These are phyloP conservation scores for Eufriesea mexicana DNA, from an alignment of 1,140 invertebrate species.

Conservation along the genomic window DNA sequence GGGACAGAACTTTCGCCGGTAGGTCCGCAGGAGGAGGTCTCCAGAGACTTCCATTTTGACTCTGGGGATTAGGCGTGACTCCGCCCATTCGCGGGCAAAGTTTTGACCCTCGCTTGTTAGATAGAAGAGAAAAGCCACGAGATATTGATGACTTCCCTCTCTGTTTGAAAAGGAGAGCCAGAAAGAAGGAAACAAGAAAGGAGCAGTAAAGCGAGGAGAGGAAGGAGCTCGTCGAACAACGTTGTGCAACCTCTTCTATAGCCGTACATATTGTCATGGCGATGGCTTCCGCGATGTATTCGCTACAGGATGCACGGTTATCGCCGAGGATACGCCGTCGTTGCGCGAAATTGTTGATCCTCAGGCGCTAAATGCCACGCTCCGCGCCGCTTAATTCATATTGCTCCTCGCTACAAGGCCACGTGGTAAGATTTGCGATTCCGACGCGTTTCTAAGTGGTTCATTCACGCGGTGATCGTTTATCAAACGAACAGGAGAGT, in stretches of 20 bases:
- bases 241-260: slow-evolving; percentile 30
- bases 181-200: slow-evolving; percentile 29
- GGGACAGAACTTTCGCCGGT: slow-evolving; percentile 74
- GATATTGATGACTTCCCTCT: slow-evolving; percentile 80
- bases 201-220: background rate
- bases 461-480: slow-evolving; percentile 14
- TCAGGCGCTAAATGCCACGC: background rate
- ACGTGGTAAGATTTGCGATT: slow-evolving; percentile 26
- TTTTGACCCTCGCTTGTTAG: slow-evolving; percentile 76
- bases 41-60: slow-evolving; percentile 83
- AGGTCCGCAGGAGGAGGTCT: slow-evolving; percentile 66
- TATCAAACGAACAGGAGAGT: background rate
- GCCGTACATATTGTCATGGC: background rate
- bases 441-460: background rate
- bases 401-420: background rate
- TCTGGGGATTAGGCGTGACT: slow-evolving; percentile 82
- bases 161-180: slow-evolving; percentile 45
- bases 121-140: slow-evolving; percentile 77
- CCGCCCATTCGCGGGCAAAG: slow-evolving; percentile 78
- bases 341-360: slow-evolving; percentile 22
- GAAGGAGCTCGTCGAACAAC: slow-evolving; percentile 8
- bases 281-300: slow-evolving; percentile 22
- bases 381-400: slow-evolving; percentile 29
- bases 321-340: slow-evolving; percentile 10
- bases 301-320: slow-evolving; percentile 12